These are phyloP conservation scores for Heliconius hermathena DNA, from an alignment of 1,140 invertebrate genomes.

Conservation along the genomic window DNA sequence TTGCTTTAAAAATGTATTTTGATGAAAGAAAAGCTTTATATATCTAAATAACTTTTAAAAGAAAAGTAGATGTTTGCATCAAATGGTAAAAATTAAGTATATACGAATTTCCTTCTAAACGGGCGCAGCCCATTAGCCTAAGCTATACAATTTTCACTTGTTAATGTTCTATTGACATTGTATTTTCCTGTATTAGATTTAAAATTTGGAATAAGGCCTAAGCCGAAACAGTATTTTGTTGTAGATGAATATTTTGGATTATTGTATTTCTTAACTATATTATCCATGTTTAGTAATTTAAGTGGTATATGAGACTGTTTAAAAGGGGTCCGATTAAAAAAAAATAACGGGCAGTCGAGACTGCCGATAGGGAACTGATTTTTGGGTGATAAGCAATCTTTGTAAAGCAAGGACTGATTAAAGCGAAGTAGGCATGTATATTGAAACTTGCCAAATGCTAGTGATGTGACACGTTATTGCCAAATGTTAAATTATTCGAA, in stretches of 20 bases:
- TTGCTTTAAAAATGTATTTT: neutral
- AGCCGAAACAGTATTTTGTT: neutral
- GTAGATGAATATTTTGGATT: neutral
- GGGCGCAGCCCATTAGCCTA: neutral
- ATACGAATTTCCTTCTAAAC: neutral
- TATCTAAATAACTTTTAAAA: neutral
- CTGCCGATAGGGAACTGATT: neutral
- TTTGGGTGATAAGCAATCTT: neutral
- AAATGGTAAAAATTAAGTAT: neutral
- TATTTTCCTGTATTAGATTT: neutral
- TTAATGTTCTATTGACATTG: slow-evolving; percentile 13
- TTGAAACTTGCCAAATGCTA: neutral
- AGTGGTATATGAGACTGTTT: neutral
- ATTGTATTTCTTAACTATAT: slow-evolving; percentile 5
- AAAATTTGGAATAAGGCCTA: neutral
- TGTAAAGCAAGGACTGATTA: neutral
- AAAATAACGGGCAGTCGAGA: neutral
- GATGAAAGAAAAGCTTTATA: neutral
- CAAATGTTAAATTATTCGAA: neutral
- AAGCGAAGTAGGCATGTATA: neutral
- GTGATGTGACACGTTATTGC: neutral
- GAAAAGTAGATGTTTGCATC: neutral
- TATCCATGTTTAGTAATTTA: neutral
- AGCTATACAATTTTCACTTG: neutral
- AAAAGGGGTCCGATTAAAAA: neutral